A percentile compares a stretch with the other conserved stretches of the same genome.
Evolutionary conservation across 2,113 vertebrate species (phyloP).

Genomic region (Nothocercus julius): DNA sequence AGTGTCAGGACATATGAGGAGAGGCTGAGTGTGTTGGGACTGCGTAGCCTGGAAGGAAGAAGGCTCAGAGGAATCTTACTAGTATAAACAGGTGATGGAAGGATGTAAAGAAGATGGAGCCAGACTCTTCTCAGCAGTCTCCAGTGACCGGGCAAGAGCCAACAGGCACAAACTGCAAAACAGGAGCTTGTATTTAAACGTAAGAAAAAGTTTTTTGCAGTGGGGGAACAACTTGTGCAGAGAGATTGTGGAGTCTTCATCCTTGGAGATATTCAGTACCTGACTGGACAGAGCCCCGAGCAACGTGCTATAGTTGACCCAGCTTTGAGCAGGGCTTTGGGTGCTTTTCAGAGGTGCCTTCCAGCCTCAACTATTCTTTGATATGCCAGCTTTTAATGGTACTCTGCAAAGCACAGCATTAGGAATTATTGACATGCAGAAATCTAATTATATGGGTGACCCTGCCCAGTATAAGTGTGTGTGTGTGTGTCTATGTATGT

Average conservation of each 20-base stretch:
- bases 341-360: background rate
- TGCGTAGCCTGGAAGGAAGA: background rate
- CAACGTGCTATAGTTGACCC: background rate
- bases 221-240: background rate
- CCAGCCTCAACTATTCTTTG: background rate
- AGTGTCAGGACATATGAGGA: background rate
- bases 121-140: background rate
- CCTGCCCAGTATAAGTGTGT: background rate
- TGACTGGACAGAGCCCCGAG: background rate
- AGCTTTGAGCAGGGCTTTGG: background rate
- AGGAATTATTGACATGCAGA: background rate
- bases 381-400: background rate
- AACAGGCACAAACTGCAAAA: background rate
- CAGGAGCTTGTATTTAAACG: background rate
- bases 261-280: background rate
- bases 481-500: too few species aligned
- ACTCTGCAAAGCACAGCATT: background rate
- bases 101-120: background rate
- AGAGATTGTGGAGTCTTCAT: background rate
- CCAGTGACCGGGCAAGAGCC: background rate
- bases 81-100: fast-evolving
- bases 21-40: background rate
- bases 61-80: background rate
- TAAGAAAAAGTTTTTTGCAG: background rate
- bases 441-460: background rate